Base-by-base conservation (phyloP, 2,113 vertebrate species). In the Acanthochromis polyacanthus region DNA sequence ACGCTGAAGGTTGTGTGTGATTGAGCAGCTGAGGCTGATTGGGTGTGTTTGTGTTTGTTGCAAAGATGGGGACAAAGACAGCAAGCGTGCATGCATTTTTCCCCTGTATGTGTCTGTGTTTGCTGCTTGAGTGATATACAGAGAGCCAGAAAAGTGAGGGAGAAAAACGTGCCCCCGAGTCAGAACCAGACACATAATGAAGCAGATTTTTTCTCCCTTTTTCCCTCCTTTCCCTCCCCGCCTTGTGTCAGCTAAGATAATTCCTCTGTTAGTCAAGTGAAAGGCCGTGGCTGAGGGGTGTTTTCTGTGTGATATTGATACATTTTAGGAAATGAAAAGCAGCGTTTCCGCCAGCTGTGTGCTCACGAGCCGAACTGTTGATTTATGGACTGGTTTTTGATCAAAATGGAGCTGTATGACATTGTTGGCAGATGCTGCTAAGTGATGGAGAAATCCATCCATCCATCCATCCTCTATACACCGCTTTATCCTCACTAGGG, bases 251-350 rank as follows among this genome's bases (percentile, higher is more conserved):
- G 76, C 83, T 51, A 51, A 78, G 87, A 83, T 82, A 78, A 88
- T 83, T 85, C 86, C 72, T 87, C 76, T 80, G 82, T 90, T 83
- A 82, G 82, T 84, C 56, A 46, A 89, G 62, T 83, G 71, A 86
- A 81, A 82, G 78, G 71, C 63, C 2, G 14, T 46, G 52, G 83
- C 87, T 67, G 71, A 51, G 67, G 83, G 84, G 22, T n/a, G 75
- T 81, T 82, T 25, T 78, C 75, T 68, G 46, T 77, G 74, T 74
- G 63, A 86, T 80, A 86, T 87, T 84, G 83, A 93, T 88, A 72
- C 52, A 71, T 90, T 86, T 78, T 75, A 62, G 46, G 68, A 86
- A 86, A 90, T 66, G 59, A 89, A 90, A 67, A 72, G 82, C 72
- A 46, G 61, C 77, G 52, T 55, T 43, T 45, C 77, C 59, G 20